Percentiles rank a stretch among this genome's conserved stretches.
Evolutionary conservation across 2,888 invertebrate genomes (phyloP).

Genomic region (Cheilosia urbana): DNA sequence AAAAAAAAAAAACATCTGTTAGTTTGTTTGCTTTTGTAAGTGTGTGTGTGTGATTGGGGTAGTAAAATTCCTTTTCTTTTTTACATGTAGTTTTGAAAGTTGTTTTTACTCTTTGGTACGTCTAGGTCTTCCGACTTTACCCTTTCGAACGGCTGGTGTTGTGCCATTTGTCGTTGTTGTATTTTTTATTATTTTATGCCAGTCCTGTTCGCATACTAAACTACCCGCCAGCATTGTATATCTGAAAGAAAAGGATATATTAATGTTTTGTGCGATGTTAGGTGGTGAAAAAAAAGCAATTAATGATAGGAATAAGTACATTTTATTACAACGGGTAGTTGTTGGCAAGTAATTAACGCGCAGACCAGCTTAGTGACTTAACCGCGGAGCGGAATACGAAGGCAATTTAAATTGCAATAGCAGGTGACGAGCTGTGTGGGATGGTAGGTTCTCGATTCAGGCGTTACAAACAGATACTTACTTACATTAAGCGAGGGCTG

Average conservation of each 20-base stretch:
- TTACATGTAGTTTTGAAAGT: conserved; percentile 26
- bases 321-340: conserved; percentile 2
- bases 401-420: too few relatives aligned
- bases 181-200: conserved; percentile 95
- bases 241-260: conserved; percentile 82
- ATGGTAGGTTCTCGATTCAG: too few relatives aligned
- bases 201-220: conserved; percentile 97
- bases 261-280: neutral
- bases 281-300: conserved; percentile 2
- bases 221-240: conserved; percentile 96
- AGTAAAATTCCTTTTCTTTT: conserved; percentile 30
- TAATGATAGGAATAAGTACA: neutral
- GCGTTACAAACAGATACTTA: too few relatives aligned
- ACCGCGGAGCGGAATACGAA: too few relatives aligned
- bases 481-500: too few relatives aligned
- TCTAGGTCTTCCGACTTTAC: conserved; percentile 93
- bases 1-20: conserved; percentile 60
- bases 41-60: conserved; percentile 52
- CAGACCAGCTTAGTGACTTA: too few relatives aligned
- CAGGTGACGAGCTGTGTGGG: too few relatives aligned
- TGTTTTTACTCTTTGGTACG: conserved; percentile 92
- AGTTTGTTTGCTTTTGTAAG: conserved; percentile 39
- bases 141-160: conserved; percentile 91
- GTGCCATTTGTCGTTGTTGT: conserved; percentile 86
- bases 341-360: neutral